A percentile compares a stretch with the other conserved stretches of the same genome.
These are phyloP conservation scores for Periophthalmus magnuspinnatus DNA, from an alignment of 2,797 vertebrate genomes.

Conservation along the genomic window DNA sequence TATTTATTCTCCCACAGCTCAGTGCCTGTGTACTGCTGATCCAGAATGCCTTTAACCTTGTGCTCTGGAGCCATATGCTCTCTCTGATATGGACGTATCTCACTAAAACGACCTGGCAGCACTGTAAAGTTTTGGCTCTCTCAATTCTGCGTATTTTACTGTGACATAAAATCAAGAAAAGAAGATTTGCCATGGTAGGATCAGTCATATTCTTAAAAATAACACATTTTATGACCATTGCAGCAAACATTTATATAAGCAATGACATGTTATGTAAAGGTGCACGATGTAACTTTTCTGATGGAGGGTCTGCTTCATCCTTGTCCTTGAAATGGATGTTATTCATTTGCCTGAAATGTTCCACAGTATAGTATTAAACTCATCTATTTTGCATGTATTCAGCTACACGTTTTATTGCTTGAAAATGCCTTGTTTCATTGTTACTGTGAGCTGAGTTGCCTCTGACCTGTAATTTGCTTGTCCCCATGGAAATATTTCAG, in stretches of 20 bases:
- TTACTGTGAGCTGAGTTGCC: no score
- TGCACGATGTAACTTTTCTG: neutral
- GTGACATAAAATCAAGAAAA: conserved; percentile 24
- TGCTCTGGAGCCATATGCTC: conserved; percentile 31
- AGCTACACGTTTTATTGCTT: no score
- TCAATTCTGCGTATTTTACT: conserved; percentile 12
- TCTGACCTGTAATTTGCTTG: no score
- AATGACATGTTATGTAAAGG: neutral
- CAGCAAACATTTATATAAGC: neutral
- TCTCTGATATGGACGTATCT: conserved; percentile 37
- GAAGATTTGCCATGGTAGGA: neutral
- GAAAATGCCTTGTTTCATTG: no score
- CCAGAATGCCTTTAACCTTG: conserved; percentile 37
- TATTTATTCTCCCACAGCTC: conserved; percentile 19
- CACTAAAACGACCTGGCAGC: conserved; percentile 39
- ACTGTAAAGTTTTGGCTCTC: conserved; percentile 4
- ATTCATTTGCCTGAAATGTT: neutral
- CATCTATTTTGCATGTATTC: no score
- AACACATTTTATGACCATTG: neutral
- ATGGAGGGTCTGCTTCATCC: no score
- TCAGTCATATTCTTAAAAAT: conserved; percentile 2
- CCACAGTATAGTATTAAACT: neutral
- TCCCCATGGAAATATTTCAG: no score
- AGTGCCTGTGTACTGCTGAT: conserved; percentile 19
- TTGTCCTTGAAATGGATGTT: no score